Evolutionary conservation across 2,113 vertebrate species (phyloP).

Genomic region (Hoplias malabaricus): DNA sequence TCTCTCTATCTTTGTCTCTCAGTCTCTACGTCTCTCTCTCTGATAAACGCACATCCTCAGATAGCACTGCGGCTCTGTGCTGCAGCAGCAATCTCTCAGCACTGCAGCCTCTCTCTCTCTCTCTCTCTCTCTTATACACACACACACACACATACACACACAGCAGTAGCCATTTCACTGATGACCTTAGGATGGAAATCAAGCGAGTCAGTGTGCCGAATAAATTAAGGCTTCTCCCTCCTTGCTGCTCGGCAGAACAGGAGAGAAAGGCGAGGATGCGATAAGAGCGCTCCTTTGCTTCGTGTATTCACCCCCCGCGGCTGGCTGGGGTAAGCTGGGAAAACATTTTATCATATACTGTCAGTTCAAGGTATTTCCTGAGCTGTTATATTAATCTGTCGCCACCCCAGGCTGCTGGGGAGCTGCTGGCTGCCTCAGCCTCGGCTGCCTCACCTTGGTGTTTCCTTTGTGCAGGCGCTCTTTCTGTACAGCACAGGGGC

Average conservation of each 20-base stretch:
- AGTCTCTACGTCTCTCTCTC: slow-evolving; percentile 45
- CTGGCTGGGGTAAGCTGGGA: not conserved
- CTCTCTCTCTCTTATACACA: no score
- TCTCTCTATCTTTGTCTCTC: slow-evolving; percentile 45
- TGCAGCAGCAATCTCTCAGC: slow-evolving; percentile 63
- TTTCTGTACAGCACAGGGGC: not conserved
- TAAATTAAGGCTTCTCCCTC: slow-evolving; percentile 21
- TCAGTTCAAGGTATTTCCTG: slow-evolving; percentile 40
- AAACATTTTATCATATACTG: slow-evolving; percentile 14
- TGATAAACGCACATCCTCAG: slow-evolving; percentile 64
- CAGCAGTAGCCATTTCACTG: slow-evolving; percentile 58
- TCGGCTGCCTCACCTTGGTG: slow-evolving; percentile 6
- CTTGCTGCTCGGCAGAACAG: slow-evolving; percentile 16
- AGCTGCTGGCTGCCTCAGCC: slow-evolving; percentile 30
- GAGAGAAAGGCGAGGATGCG: not conserved
- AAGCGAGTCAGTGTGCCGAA: slow-evolving; percentile 30
- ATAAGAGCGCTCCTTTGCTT: not conserved
- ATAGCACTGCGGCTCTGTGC: slow-evolving; percentile 65
- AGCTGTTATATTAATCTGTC: slow-evolving; percentile 40
- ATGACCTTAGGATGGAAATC: slow-evolving; percentile 57
- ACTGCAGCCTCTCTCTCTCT: slow-evolving; percentile 63
- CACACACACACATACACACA: no score
- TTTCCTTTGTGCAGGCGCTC: slow-evolving; percentile 10
- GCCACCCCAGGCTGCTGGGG: slow-evolving; percentile 11
- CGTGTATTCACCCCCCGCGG: not conserved